phyloP scores from a whole-genome alignment of 2,113 vertebrate genomes.

The Sapajus apella region DNA sequence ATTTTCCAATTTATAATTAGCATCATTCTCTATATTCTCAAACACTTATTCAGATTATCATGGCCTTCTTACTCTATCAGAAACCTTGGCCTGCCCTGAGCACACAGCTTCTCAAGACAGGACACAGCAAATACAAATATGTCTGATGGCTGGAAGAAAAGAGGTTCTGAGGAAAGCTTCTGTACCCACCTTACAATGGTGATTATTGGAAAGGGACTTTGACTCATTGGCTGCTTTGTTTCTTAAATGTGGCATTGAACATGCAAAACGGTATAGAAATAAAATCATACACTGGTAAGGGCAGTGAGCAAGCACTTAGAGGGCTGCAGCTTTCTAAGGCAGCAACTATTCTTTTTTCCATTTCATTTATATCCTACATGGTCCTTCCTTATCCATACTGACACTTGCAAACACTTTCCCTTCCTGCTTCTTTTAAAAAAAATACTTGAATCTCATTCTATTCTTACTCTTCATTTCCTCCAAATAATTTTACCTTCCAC shows the following conservation, averaged over 20 bases:
- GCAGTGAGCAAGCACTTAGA: neutral
- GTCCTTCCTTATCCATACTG: neutral
- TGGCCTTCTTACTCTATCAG: neutral
- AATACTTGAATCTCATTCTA: neutral
- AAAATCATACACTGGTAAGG: neutral
- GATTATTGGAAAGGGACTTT: conserved; percentile 64
- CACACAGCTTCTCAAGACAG: conserved; percentile 36
- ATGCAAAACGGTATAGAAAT: neutral
- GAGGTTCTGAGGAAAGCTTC: conserved; percentile 84
- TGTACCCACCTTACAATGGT: conserved; percentile 90
- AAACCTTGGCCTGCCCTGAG: neutral
- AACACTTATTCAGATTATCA: neutral
- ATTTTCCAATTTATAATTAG: neutral
- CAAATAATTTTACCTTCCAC: neutral
- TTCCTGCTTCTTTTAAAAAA: neutral
- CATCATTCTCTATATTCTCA: neutral
- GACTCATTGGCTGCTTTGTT: neutral
- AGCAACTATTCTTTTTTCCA: neutral
- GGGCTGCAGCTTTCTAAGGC: neutral
- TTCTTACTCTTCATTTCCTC: neutral
- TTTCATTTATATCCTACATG: neutral
- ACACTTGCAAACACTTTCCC: neutral
- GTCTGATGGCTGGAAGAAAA: conserved; percentile 88
- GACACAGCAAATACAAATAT: conserved; percentile 82
- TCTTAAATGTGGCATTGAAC: neutral